These are phyloP conservation scores for cattle (Bos taurus) DNA, from an alignment of 2,113 vertebrate species.

Conservation along the genomic window DNA sequence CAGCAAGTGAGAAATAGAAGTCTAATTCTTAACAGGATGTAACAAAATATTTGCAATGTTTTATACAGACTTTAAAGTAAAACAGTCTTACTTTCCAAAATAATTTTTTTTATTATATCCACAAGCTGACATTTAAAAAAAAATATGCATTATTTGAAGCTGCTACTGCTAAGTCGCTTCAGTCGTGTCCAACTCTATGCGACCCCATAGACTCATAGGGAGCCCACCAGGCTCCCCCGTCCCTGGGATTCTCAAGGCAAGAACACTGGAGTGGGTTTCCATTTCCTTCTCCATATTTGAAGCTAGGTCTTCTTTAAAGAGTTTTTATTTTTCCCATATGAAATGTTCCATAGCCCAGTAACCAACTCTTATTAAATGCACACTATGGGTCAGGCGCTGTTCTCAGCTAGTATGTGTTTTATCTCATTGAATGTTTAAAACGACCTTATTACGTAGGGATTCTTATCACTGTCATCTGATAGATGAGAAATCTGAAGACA, in stretches of 20 bases:
- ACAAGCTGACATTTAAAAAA: neutral
- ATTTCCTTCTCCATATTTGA: neutral
- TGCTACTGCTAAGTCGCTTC: no score
- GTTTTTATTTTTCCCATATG: neutral
- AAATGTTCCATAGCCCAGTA: neutral
- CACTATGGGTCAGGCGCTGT: neutral
- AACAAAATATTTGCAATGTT: neutral
- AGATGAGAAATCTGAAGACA: neutral
- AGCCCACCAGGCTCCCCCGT: no score
- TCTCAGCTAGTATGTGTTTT: neutral
- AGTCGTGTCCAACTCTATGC: no score
- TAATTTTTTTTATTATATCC: neutral
- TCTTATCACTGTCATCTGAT: neutral
- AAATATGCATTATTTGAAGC: neutral
- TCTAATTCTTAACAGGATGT: neutral
- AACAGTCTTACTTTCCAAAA: neutral
- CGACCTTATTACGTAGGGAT: neutral
- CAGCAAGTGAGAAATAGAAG: neutral
- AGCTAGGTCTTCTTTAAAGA: neutral
- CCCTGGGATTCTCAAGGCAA: no score
- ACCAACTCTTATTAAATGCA: neutral
- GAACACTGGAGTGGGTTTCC: no score
- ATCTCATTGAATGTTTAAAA: neutral
- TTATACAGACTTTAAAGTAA: neutral
- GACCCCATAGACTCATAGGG: no score